Conservation (phyloP, 2,888 invertebrate genomes). For the Melangyna quadrimaculata region DNA sequence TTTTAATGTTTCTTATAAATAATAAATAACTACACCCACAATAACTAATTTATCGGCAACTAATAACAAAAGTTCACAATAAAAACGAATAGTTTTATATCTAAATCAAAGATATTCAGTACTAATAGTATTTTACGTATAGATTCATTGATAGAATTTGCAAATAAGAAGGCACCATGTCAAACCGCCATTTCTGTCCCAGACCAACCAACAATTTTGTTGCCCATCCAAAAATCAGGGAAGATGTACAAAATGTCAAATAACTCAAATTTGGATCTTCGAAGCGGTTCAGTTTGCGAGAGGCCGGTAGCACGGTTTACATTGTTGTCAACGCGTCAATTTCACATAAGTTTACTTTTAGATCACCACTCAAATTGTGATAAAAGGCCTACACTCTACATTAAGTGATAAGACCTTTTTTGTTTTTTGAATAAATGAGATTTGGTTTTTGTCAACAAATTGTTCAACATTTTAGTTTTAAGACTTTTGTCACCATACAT, state of each 20-base stretch:
- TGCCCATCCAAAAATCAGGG: background rate
- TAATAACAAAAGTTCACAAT: background rate
- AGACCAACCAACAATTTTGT: no score
- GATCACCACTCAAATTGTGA: background rate
- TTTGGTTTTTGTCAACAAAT: no score
- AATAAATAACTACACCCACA: constrained; percentile 26
- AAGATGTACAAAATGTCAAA: background rate
- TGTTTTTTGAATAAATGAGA: no score
- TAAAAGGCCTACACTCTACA: no score
- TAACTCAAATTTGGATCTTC: background rate
- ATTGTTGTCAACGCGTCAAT: no score
- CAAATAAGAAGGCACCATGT: background rate
- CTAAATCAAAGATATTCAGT: background rate
- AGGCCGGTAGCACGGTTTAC: no score
- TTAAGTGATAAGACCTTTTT: no score
- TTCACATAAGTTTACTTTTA: background rate
- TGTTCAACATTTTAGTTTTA: no score
- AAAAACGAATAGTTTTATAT: background rate
- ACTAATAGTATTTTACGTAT: background rate
- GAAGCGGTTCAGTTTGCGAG: background rate
- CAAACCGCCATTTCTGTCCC: no score
- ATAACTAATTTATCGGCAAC: background rate
- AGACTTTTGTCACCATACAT: no score
- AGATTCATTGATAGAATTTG: background rate
- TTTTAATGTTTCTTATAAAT: constrained; percentile 22